Evolutionary conservation across 2,113 vertebrate genomes (phyloP).

Genomic region (Lota lota): DNA sequence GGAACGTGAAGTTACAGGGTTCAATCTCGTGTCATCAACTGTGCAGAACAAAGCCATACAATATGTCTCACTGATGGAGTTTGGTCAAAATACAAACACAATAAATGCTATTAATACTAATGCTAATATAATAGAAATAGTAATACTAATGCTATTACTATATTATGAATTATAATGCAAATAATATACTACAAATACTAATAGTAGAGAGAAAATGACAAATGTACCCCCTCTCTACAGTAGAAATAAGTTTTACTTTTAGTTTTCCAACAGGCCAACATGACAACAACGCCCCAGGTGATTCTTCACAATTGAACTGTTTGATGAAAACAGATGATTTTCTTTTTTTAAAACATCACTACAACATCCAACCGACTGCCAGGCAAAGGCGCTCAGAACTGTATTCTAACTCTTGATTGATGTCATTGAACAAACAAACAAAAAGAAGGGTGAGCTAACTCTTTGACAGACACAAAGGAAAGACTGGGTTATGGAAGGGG

Average conservation of each 20-base stretch:
- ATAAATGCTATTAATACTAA: too few species aligned
- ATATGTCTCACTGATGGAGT: background rate
- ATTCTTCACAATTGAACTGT: too few species aligned
- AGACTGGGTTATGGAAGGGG: conserved; percentile 6
- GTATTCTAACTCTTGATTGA: conserved; percentile 25
- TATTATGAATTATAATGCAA: background rate
- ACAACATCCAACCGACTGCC: background rate
- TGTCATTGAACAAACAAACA: conserved; percentile 35
- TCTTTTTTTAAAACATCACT: too few species aligned
- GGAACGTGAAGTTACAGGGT: conserved; percentile 4
- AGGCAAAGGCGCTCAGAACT: conserved; percentile 2
- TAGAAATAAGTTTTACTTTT: too few species aligned
- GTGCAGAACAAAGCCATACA: background rate
- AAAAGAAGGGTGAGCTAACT: background rate
- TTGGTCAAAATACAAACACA: background rate
- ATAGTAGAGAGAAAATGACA: too few species aligned
- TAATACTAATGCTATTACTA: background rate
- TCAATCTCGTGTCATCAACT: background rate
- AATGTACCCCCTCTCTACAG: too few species aligned
- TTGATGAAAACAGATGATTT: too few species aligned
- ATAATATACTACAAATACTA: conserved; percentile 4
- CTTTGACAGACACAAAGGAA: background rate
- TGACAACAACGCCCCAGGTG: too few species aligned
- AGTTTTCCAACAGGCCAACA: too few species aligned
- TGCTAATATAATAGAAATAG: too few species aligned